These are phyloP conservation scores for Agrilus cyanescens DNA, from an alignment of 2,888 invertebrate genomes.

Conservation along the genomic window DNA sequence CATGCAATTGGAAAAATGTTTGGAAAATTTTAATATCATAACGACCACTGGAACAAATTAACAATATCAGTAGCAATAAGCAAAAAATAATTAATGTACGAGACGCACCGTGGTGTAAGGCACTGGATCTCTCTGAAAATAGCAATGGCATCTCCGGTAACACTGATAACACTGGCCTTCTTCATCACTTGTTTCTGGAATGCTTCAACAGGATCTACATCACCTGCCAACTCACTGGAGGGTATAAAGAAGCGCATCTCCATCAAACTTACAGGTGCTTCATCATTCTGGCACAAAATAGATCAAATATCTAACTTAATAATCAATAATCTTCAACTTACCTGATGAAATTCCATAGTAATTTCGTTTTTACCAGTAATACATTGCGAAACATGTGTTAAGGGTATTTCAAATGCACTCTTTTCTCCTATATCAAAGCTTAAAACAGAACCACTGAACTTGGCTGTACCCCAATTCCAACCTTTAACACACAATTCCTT, in stretches of 20 bases:
- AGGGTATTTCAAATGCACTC: constrained; percentile 90
- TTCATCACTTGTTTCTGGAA: constrained; percentile 95
- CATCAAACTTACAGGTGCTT: constrained; percentile 90
- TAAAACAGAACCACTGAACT: constrained; percentile 78
- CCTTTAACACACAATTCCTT: constrained; percentile 91
- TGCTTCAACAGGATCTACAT: constrained; percentile 89
- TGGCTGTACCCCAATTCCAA: constrained; percentile 98
- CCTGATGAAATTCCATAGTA: constrained; percentile 93
- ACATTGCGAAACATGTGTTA: constrained; percentile 92
- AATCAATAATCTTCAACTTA: constrained; percentile 24
- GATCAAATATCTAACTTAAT: background rate
- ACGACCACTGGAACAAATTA: constrained; percentile 69
- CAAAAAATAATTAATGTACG: background rate
- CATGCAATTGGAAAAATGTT: constrained; percentile 83
- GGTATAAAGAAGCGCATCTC: constrained; percentile 99
- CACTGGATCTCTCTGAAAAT: constrained; percentile 95
- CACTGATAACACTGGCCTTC: constrained; percentile 95
- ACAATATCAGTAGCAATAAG: constrained; percentile 18
- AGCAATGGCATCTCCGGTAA: constrained; percentile 95
- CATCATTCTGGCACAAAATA: constrained; percentile 69
- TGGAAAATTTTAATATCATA: constrained; percentile 94
- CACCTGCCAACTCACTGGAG: constrained; percentile 72
- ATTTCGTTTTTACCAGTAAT: constrained; percentile 96
- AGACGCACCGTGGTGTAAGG: constrained; percentile 80
- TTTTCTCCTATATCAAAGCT: constrained; percentile 74